Conservation (phyloP, 2,797 vertebrate genomes). For the Dryobates pubescens region DNA sequence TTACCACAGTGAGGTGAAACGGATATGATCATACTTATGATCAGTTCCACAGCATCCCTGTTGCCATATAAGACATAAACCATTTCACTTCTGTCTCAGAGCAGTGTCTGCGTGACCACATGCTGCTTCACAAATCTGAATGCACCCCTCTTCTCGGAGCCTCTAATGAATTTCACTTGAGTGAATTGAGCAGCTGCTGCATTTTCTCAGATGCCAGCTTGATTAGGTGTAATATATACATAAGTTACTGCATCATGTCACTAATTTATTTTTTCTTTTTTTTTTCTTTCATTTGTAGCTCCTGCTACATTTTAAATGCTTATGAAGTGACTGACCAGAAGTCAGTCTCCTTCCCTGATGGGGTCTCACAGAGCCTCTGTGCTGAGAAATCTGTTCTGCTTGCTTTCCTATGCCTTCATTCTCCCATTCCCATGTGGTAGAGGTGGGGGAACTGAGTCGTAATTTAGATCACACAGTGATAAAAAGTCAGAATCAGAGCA, state of each 20-base stretch:
- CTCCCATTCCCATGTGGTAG: background rate
- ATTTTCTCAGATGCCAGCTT: slow-evolving; percentile 10
- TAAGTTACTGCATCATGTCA: background rate
- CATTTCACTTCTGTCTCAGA: background rate
- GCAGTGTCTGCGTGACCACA: background rate
- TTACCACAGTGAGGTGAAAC: background rate
- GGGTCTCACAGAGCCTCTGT: rapidly evolving
- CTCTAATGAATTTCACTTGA: background rate
- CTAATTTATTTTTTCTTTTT: background rate
- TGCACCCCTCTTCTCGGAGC: background rate
- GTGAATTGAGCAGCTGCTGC: slow-evolving; percentile 20
- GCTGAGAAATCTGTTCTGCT: background rate
- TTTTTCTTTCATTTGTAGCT: background rate
- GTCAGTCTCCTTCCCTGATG: background rate
- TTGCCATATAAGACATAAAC: background rate
- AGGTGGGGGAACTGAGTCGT: background rate
- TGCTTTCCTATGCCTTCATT: background rate
- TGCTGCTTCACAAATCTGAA: background rate
- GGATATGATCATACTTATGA: background rate
- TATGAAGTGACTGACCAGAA: background rate
- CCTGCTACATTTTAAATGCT: background rate
- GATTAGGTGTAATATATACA: background rate
- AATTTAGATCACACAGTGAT: background rate
- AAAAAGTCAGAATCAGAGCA: background rate
- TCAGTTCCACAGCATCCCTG: background rate